Base-by-base conservation (phyloP, 2,797 vertebrate species). In the Coluber constrictor region DNA sequence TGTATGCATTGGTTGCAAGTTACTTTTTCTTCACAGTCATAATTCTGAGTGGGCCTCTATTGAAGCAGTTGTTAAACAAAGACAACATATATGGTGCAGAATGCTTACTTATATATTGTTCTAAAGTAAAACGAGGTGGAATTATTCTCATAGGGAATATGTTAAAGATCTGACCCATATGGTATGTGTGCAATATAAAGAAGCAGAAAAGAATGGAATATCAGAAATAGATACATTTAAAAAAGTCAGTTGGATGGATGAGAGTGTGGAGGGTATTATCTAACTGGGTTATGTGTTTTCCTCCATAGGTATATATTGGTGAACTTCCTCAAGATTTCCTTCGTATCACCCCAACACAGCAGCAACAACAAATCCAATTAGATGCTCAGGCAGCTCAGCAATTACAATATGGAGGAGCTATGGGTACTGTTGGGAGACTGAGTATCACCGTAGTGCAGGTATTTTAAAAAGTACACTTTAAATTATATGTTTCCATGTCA, bases 401-500 rank as follows among this genome's bases (percentile, higher is more conserved):
- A 97, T 97, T 99, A 88, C 99, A 99, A 95, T 99, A 98, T 16
- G 98, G 98, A 83, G 98, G 98, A 54, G 94, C 98, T 0, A 95
- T 99, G 56, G 98, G 98, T 74, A 98, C 98, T 0, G 98, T 99
- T 15, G 99, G 99, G 23, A 98, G 99, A 47, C 98, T 99, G 94
- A 99, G 98, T 97, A 98, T 99, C 96, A 99, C 99, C 0, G 98
- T 99, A 92, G 99, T 99, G 37, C 99, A 99, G 99, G 99, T 99
- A 97, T 79, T 60, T 92, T 88, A 90, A 87, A 8, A 92, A 60
- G 43, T 87, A 5, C 2, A 8, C 0, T n/a, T 89, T 59, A 92
- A 25, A 51, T 57, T 92, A 0, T 47, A 89, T 10, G 3, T 88
- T 92, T 66, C 25, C 0, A 18, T 15, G 3, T 0, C 0, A 60